Evolutionary conservation across 2,797 vertebrate species (phyloP), one percentile per base, ranked within the genome.

Genomic region (Halcyon leucocephala): DNA sequence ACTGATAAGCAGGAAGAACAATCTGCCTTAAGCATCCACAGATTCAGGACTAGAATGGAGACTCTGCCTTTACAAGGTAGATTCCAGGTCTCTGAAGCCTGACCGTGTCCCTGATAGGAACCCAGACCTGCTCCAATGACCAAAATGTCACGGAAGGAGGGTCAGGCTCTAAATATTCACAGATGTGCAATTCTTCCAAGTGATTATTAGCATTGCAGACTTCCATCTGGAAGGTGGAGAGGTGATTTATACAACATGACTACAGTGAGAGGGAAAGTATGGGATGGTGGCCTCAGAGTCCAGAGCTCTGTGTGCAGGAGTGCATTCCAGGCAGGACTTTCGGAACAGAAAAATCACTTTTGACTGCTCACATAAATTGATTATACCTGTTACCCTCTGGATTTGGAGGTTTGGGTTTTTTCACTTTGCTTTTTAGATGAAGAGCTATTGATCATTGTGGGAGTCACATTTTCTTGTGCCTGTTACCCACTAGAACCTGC

Each of bases 1-100:
- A 67, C 20, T 37, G 24, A 15, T 60, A 51, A 67, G 8, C 20
- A 55, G 42, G 16, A 85, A 66, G 25, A 42, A 31, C 25, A 16
- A 52, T 57, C 46, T 33, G 22, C 39, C 0, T 0, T 41, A 4
- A 74, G 14, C n/a, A 89, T 10, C 66, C 78, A 58, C n/a, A 33
- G 18, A 21, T 41, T 84, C 42, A 22, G n/a, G 52, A 7, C 65
- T n/a, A 52, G 51, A 46, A 52, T 8, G 31, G 20, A 84, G 29
- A 58, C 70, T 70, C 49, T 65, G 15, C 46, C 33, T 73, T 83
- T 37, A 14, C 4, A 49, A 57, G 12, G 33, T 52, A 61, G 83
- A 83, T 69, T 41, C 69, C n/a, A 35, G n/a, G 15, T 37, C 31
- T 62, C 69, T 61, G 39, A 62, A 83, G 22, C 20, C 44, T 86